Conservation (phyloP, 2,797 vertebrate genomes). For the Acanthiza pusilla region DNA sequence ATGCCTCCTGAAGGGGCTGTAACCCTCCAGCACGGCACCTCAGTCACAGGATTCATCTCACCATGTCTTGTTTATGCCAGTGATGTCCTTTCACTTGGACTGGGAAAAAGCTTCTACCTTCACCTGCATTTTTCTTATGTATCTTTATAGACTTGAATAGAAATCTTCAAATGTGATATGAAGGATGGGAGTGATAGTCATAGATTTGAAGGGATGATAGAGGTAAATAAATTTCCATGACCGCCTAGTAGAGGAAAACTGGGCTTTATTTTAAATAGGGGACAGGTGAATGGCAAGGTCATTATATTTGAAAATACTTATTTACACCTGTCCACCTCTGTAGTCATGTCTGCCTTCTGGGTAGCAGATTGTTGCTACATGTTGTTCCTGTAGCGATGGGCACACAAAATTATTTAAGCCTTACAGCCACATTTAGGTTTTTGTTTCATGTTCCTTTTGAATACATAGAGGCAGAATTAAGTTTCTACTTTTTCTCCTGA, state of each 20-base stretch:
- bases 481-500: not conserved
- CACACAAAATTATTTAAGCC: not conserved
- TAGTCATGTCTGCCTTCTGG: not conserved
- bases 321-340: not conserved
- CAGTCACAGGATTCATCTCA: not conserved
- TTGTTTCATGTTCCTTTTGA: not conserved
- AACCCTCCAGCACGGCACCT: not conserved
- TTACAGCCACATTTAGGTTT: not conserved
- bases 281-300: not conserved
- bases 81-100: not conserved
- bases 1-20: not conserved
- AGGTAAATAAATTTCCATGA: not conserved
- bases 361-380: not conserved
- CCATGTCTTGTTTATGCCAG: not conserved
- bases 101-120: not conserved
- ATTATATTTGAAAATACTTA: not conserved
- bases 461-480: not conserved
- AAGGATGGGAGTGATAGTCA: not conserved
- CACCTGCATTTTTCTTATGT: not conserved
- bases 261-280: not conserved
- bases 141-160: not conserved
- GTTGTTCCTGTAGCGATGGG: fast-evolving
- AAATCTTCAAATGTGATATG: not conserved
- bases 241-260: not conserved
- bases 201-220: not conserved